Conservation (phyloP, 2,888 invertebrate species). For the Timema podura region DNA sequence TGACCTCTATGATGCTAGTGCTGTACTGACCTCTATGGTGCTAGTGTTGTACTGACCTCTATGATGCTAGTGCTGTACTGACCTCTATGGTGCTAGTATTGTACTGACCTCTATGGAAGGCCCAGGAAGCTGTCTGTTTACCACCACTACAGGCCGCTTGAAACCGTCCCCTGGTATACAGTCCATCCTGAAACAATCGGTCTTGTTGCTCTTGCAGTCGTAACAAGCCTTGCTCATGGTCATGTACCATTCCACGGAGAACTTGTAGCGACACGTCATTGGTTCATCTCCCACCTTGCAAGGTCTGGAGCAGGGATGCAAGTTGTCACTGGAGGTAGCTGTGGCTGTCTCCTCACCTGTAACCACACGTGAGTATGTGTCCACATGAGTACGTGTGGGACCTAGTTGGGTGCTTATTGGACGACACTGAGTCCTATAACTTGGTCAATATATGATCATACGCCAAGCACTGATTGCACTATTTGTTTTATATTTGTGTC, state of each 20-base stretch:
- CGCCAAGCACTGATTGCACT: no score
- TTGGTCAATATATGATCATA: no score
- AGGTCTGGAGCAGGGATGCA: conserved; percentile 55
- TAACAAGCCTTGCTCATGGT: conserved; percentile 87
- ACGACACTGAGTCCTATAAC: no score
- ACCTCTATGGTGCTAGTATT: no score
- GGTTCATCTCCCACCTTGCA: conserved; percentile 57
- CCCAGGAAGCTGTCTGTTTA: conserved; percentile 85
- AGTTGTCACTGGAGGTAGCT: not conserved
- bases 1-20: no score
- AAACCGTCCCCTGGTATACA: conserved; percentile 83
- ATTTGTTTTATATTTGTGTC: no score
- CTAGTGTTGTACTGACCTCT: no score
- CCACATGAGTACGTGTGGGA: no score
- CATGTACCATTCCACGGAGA: conserved; percentile 76
- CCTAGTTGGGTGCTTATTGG: no score
- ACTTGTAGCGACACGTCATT: conserved; percentile 68
- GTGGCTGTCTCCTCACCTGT: no score
- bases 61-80: no score
- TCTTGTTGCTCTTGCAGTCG: conserved; percentile 68
- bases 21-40: no score
- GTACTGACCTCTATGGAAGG: conserved; percentile 70
- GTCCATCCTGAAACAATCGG: conserved; percentile 72
- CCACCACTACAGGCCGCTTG: conserved; percentile 66
- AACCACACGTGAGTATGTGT: not conserved